Base-by-base conservation (phyloP, 2,888 invertebrate genomes). In the Agriotes lineatus region DNA sequence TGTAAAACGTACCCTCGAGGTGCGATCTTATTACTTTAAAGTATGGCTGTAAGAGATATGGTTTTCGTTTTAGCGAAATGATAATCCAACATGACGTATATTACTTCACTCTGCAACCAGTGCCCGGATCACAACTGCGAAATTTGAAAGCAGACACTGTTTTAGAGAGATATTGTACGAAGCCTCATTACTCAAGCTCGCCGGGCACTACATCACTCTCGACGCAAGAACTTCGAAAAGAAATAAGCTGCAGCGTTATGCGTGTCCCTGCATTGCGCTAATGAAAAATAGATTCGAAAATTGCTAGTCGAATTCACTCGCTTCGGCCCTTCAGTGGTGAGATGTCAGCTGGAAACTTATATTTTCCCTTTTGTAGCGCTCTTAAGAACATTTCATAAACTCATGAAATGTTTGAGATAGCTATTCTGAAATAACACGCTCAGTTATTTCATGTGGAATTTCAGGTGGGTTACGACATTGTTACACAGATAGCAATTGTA, bases 111-210 rank as follows among this genome's bases (percentile, higher is more conserved):
- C 30, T 61, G 14, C 39, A 37, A 61, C 25, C 42, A 42, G 42
- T 58, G 25, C 58, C 39, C 9, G 42, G 39, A 58, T 58, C 42
- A 44, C 58, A 44, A 44, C 42, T 42, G 56, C 52, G 22, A 58
- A 58, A 58, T 58, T 58, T 58, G 58, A 58, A 58, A 58, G 58
- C 42, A 42, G 58, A 56, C 22, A 58, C 58, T 58, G 58, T 42
- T 58, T 33, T 44, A 44, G n/a, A 22, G 35, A 25, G 25, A 58
- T 58, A 58, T 58, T 58, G 58, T n/a, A 42, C 22, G 20, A 39
- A 22, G 39, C 16, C 58, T 58, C 58, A 42, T 58, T 58, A 58
- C 58, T 58, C 22, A 42, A 25, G 42, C 9, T 33, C 16, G n/a
- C 10, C 52, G 6, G 30, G 1, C 10, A 25, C 30, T 22, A 7